Evolutionary conservation across 2,113 vertebrate species (phyloP), one percentile per base, ranked within the genome.

Genomic region (Polyodon spathula): DNA sequence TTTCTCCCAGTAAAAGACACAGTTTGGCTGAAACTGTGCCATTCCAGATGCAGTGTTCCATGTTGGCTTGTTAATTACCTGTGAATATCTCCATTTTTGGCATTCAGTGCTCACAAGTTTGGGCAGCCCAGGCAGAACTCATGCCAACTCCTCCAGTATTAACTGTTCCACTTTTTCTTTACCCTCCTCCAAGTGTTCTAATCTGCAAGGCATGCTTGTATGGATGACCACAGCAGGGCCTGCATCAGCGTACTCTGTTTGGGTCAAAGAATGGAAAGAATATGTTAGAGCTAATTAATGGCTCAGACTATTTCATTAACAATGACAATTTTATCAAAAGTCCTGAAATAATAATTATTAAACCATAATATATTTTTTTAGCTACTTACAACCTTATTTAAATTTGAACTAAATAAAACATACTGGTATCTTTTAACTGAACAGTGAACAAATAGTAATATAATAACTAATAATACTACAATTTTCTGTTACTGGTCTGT

Each of bases 61-160:
- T 44, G 4, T 6, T 14, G 37, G 39, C 39, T 38, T 15, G 12
- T 15, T 3, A 7, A 57, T 77, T 81, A 97, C 96, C 94, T 98
- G 95, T 1, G 94, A 98, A 73, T 92, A 88, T 69, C 85, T 84
- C 95, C 93, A 98, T 39, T 86, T 95, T 6, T 92, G 93, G 71
- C 86, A 96, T 71, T 88, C 92, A 70, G 79, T 70, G 69, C 81
- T 82, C 65, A 69, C 64, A 15, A 93, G 86, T 60, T 78, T 42
- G 43, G 93, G 93, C 52, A 97, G 76, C 53, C 62, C 78, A 14
- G 94, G 93, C 64, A 97, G 58, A 37, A 95, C 54, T 5, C 59
- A 68, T 17, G 86, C 50, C 40, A 98, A 72, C 37, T 97, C 86
- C 46, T 81, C 62, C 39, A 93, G 72, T 38, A 98, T 92, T 57